Base-by-base conservation (phyloP, 2,797 vertebrate genomes). In the Pseudomugil tenellus region DNA sequence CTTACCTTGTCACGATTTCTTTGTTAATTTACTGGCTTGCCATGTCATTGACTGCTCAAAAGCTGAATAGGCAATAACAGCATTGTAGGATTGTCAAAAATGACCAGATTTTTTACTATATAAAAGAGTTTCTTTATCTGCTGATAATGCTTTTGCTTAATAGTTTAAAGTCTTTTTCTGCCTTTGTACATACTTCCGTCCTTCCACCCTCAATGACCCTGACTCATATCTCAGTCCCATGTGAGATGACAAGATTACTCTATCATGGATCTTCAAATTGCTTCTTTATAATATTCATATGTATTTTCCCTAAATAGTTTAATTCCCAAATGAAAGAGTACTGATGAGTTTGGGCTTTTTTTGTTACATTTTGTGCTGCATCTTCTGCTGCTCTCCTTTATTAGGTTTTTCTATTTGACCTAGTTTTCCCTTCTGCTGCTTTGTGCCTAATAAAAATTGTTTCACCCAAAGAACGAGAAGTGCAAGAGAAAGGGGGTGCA, bases 331-430 rank as follows among this genome's bases (percentile, higher is more conserved):
- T 35, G 10, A 5, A 61, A 43, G 29, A 53, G 41, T 19, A 37
- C 6, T 37, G 31, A 78, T 72, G 21, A 79, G 72, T 70, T 62
- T 49, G 19, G 17, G 0, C 19, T 41, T 41, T 41, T 41, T 41
- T 6, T 41, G 17, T 19, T 4, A 19, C 16, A 16, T 41, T 41
- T 41, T 19, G 39, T 41, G 39, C 16, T 16, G 11, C 35, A 19
- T 59, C 25, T 37, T 21, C 31, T 46, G 54, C 48, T 31, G 23
- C 63, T 68, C 60, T 62, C 61, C 39, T 66, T 65, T 62, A 61
- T 79, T 84, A 63, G 70, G 58, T 72, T 84, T 84, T 73, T 79
- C 73, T 84, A 61, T 87, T 82, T 92, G 90, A 93, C 93, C 90
- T 86, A 93, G 68, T 84, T 92, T 90, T 76, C 58, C 60, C 70